Evolutionary conservation across 2,113 vertebrate genomes (phyloP).

Genomic region (Oreocharis arfaki): DNA sequence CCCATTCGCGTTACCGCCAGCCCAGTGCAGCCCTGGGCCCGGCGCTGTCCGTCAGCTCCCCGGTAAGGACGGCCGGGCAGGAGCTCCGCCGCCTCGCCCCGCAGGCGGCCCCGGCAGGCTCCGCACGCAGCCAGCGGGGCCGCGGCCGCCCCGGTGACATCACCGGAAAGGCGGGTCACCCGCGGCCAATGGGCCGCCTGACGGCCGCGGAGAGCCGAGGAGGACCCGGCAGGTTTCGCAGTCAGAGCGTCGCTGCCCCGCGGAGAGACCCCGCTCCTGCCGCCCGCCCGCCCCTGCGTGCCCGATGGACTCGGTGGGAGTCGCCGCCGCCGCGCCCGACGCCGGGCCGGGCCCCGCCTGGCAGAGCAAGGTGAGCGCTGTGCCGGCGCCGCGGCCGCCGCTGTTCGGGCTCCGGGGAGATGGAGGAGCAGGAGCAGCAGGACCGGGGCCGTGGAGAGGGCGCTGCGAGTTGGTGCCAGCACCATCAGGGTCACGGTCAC

Average conservation of each 20-base stretch:
- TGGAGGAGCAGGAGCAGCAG: neutral
- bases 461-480: neutral
- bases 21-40: neutral
- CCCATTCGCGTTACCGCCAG: accelerated
- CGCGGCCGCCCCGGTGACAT: neutral
- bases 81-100: neutral
- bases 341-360: conserved; percentile 12
- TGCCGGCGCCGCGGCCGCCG: neutral
- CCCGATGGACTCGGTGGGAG: conserved; percentile 69
- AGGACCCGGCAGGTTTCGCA: neutral
- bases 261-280: accelerated
- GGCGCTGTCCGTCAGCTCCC: neutral
- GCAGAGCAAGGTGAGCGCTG: conserved; percentile 45
- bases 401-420: neutral
- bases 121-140: neutral
- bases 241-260: neutral
- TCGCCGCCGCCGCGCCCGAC: conserved; percentile 48
- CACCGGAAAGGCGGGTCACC: neutral
- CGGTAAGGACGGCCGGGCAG: accelerated
- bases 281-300: neutral
- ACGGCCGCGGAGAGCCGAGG: neutral
- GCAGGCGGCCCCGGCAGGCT: too few relatives aligned
- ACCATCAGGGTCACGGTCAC: accelerated
- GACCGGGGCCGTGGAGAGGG: neutral
- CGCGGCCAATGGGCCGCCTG: neutral